Evolutionary conservation across 92 coral and sea anemone species (phyloP), one percentile per base, ranked within the genome.

Genomic region (Porites lobata): DNA sequence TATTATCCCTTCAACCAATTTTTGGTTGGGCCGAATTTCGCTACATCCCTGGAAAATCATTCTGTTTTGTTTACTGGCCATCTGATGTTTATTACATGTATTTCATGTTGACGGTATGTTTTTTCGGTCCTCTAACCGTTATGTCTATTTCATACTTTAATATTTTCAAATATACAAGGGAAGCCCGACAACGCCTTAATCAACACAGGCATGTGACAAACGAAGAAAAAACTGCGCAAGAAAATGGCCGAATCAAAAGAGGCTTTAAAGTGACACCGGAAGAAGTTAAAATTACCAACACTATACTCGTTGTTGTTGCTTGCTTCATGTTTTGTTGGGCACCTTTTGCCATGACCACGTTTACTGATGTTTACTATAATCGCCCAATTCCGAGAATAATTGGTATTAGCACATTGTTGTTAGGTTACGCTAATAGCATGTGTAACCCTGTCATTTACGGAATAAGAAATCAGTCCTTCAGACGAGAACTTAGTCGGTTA

Each of bases 361-460:
- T 96, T 53, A 76, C 90, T 8, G 94, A 96, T 69, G 96, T 93
- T 17, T 96, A 95, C 75, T 71, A 56, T 22, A 70, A 77, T 3
- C 72, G 59, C 8, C 84, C 86, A 5, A 83, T 96, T 0, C 98
- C 99, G 10, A 72, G 98, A 7, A 51, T 50, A 4, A 58, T 94
- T 4, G 96, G 95, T 61, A 66, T 92, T 2, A 86, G 93, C 53
- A 88, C 96, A 0, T 89, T 96, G 21, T 76, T 95, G 74, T 83
- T 96, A 24, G 99, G 99, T 3, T 96, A 96, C 75, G 85, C 94
- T 53, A 96, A 95, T 76, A 95, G 98, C 63, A 93, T 95, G 98
- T 87, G 89, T 22, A 96, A 96, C 24, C 98, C 98, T 1, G 77
- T 92, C 29, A 47, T 94, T 3, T 94, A 94, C 50, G 98, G 94